A percentile compares a stretch with the other conserved stretches of the same genome.
phyloP scores from a whole-genome alignment of 2,797 vertebrate species.

The Pachyuromys duprasi region DNA sequence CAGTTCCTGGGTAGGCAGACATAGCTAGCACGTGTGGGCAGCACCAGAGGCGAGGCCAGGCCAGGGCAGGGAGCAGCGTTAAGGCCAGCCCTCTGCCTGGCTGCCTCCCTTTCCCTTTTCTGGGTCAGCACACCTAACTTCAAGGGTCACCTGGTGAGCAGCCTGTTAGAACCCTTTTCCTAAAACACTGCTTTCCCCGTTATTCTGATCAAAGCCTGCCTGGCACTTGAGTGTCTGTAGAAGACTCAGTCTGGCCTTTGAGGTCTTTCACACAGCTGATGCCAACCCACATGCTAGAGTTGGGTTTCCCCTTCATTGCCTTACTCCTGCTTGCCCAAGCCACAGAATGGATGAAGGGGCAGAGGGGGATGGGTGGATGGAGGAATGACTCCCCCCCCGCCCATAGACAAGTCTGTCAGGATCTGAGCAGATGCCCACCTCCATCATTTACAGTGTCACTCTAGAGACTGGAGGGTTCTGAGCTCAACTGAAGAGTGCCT shows the following conservation, averaged over 20 bases:
- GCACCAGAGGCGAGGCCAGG: background rate
- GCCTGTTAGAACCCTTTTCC: background rate
- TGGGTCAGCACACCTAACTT: background rate
- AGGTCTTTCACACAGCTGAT: background rate
- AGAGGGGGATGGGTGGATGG: background rate
- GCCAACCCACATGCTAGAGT: background rate
- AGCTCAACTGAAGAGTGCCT: background rate
- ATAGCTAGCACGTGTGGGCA: background rate
- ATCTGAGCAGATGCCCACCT: background rate
- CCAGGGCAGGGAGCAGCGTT: background rate
- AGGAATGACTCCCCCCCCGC: background rate
- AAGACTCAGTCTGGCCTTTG: background rate
- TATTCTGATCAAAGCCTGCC: background rate
- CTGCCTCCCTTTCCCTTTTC: background rate
- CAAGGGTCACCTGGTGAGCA: background rate
- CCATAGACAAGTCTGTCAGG: background rate
- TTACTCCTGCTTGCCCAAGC: rapidly evolving
- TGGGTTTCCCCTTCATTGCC: rapidly evolving
- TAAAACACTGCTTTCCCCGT: background rate
- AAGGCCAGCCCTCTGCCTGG: background rate
- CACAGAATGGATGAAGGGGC: background rate
- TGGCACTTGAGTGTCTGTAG: background rate
- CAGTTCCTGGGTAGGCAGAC: background rate
- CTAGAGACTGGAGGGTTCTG: background rate
- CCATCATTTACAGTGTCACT: rapidly evolving